These are phyloP conservation scores for Drosophila gunungcola DNA, from an alignment of 1,140 invertebrate genomes.

Conservation along the genomic window DNA sequence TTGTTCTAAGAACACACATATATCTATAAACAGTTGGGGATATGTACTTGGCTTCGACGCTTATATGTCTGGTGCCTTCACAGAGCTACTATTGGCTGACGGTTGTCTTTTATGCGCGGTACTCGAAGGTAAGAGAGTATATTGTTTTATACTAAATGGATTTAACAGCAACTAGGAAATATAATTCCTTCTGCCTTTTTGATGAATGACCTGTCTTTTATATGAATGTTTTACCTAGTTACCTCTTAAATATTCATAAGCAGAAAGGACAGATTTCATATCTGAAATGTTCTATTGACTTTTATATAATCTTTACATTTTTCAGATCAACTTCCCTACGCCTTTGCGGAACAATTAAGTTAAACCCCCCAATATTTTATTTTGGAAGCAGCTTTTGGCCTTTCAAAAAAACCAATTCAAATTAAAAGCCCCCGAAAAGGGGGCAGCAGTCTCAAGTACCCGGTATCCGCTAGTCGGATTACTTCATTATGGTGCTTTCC, in stretches of 20 bases:
- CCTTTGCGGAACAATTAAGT: background rate
- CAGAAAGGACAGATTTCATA: too few relatives aligned
- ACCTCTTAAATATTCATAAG: too few relatives aligned
- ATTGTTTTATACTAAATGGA: slow-evolving; percentile 6
- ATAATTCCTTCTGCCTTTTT: background rate
- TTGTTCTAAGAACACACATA: slow-evolving; percentile 37
- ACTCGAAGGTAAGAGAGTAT: slow-evolving; percentile 25
- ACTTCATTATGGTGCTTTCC: slow-evolving; percentile 25
- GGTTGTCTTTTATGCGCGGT: slow-evolving; percentile 59
- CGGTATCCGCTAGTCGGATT: slow-evolving; percentile 37
- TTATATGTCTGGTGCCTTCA: slow-evolving; percentile 47
- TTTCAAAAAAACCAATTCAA: slow-evolving; percentile 6
- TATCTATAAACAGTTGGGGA: slow-evolving; percentile 57
- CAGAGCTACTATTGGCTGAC: slow-evolving; percentile 68
- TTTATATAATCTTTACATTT: too few relatives aligned
- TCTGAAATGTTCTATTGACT: too few relatives aligned
- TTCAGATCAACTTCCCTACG: too few relatives aligned
- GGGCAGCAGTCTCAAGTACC: slow-evolving; percentile 21
- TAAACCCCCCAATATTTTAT: background rate
- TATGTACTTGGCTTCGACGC: slow-evolving; percentile 64
- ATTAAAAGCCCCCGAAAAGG: background rate
- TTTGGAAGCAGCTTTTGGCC: background rate
- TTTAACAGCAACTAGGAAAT: slow-evolving; percentile 3
- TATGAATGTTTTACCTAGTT: too few relatives aligned
- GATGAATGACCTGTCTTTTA: too few relatives aligned